Base-by-base conservation (phyloP, 2,797 vertebrate species). In the Propithecus deckenii region DNA sequence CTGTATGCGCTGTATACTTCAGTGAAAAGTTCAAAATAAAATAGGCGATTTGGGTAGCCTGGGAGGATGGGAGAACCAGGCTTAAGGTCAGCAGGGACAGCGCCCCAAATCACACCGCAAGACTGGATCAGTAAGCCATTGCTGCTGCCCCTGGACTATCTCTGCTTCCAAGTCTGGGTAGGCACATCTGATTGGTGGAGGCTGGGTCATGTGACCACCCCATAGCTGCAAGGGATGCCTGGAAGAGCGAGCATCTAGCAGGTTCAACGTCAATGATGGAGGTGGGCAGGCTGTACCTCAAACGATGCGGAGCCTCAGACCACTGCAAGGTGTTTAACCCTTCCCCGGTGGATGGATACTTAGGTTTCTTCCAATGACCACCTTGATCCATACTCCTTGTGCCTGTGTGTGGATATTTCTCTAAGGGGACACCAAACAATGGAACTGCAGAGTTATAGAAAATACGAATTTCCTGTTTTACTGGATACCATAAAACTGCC, bases 191-290 rank as follows among this genome's bases (percentile, higher is more conserved):
- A 65, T n/a, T 67, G 76, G 63, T 20, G n/a, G 46, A 88, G 46
- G 22, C 52, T 41, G 23, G n/a, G 52, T 94, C 74, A 78, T 5
- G 52, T 43, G 79, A 81, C 69, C 59, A 61, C 8, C 9, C 12
- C 23, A 25, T 43, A 74, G 55, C 69, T 55, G 30, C 63, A 75
- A 79, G 46, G 38, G 84, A 84, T 46, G 59, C 76, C 43, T 43
- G 55, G 3, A 75, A 78, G 55, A 32, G 4, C 4, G 52, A 35
- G 18, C 18, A 5, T 7, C 50, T 25, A 61, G 12, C n/a, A 50
- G 50, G 30, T 25, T 71, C 55, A 8, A 0, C 1, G 0, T 67
- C 86, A 50, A 1, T 23, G n/a, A 38, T 1, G 28, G 55, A 23
- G 10, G 89, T 15, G 50, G 57, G 38, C 46, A 72, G 67, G n/a